phyloP scores from a whole-genome alignment of 2,797 vertebrate genomes.

The Sciurus vulgaris region DNA sequence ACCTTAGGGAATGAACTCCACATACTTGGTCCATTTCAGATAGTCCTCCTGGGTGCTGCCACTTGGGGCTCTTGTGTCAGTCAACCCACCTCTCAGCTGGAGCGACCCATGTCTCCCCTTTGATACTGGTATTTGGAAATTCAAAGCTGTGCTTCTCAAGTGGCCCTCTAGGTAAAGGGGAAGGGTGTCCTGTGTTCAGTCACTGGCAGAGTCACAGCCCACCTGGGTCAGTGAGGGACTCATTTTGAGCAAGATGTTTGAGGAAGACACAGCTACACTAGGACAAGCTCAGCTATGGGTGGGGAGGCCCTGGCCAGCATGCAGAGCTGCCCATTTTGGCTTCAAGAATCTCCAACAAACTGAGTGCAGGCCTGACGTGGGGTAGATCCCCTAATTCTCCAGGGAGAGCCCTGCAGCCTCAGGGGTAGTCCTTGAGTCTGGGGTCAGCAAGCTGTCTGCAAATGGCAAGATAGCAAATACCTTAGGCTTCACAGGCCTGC shows the following conservation, averaged over 20 bases:
- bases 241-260: background rate
- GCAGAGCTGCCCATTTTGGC: background rate
- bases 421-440: background rate
- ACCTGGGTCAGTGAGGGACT: background rate
- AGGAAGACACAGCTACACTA: accelerated
- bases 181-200: too few species aligned
- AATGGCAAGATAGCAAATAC: too few species aligned
- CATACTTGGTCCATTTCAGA: too few species aligned
- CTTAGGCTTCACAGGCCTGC: background rate
- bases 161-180: too few species aligned
- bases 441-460: too few species aligned
- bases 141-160: too few species aligned
- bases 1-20: background rate
- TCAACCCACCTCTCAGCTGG: background rate
- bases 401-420: background rate
- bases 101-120: too few species aligned
- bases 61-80: background rate
- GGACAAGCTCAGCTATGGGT: too few species aligned
- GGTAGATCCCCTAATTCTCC: background rate
- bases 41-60: background rate
- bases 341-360: background rate
- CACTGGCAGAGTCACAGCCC: too few species aligned
- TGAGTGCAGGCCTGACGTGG: background rate
- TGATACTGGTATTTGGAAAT: background rate
- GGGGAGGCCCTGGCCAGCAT: accelerated